Conservation (phyloP, 2,797 vertebrate species). For the Catamblyrhynchus diadema region DNA sequence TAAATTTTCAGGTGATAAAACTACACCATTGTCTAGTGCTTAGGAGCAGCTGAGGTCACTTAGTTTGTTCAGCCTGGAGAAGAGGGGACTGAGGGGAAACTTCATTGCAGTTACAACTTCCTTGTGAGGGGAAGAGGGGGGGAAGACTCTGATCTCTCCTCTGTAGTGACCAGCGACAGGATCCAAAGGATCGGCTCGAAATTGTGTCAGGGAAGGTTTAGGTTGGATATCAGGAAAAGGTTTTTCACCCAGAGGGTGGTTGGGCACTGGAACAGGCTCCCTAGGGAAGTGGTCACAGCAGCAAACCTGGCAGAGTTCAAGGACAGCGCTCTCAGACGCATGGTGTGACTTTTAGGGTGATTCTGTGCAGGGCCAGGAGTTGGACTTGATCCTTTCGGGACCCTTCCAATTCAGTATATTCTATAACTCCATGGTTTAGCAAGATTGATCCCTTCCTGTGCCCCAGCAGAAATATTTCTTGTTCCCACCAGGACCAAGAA, state of each 20-base stretch:
- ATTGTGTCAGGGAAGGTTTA: neutral
- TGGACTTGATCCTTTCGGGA: neutral
- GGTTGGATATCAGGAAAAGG: neutral
- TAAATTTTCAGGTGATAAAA: neutral
- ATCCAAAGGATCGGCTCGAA: neutral
- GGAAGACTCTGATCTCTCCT: neutral
- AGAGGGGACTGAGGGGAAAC: neutral
- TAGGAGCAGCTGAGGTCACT: neutral
- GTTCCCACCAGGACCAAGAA: neutral
- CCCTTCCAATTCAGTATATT: neutral
- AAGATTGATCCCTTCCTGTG: neutral
- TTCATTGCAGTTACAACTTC: neutral
- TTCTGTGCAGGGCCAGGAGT: neutral
- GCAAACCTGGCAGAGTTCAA: neutral
- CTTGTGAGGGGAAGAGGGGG: accelerated
- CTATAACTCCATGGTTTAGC: neutral
- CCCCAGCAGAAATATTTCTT: neutral
- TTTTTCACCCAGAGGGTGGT: neutral
- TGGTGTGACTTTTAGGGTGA: neutral
- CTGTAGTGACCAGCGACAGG: neutral
- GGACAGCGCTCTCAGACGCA: neutral
- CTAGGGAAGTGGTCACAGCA: neutral
- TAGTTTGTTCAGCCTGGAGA: neutral
- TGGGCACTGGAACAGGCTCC: neutral
- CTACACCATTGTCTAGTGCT: neutral